Evolutionary conservation across 2,797 vertebrate genomes (phyloP), one percentile per base, ranked within the genome.

Genomic region (Leptodactylus fallax): DNA sequence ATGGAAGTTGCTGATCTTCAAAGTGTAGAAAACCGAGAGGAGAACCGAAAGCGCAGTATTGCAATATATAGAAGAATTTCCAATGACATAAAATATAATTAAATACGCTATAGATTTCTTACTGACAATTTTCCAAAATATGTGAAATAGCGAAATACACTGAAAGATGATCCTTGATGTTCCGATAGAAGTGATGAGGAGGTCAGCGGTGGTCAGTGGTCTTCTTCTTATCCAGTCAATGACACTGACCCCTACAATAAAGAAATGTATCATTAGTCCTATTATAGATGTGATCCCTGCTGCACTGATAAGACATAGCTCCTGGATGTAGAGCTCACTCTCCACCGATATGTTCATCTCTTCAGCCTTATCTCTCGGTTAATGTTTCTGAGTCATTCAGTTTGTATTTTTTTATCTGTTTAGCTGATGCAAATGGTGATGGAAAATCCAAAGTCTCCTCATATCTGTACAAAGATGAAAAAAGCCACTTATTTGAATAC

Each of bases 1-100:
- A 3, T 61, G 56, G 56, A 80, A 80, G 56, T 60, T 80, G 56
- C 78, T 58, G 17, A 80, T 61, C 78, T 61, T 80, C 25, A 80
- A 47, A n/a, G 56, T 36, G 56, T 45, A 80, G 56, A 80, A 36
- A 12, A 14, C 17, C 17, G 78, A 45, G 27, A 80, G 78, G 27
- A 61, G 47, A 60, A 45, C 27, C 10, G 56, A 80, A 19, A 80
- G 21, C 55, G 36, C 47, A 19, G 14, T 45, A 8, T 51, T 23
- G 56, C 25, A 61, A 19, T 61, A 5, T 19, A 9, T 9, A 21
- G 55, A 6, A 16, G 9, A 60, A 45, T 6, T 10, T 27, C 51
- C 51, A 27, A 55, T 9, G 25, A 56, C 7, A 25, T 3, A 10
- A 27, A 27, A 25, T 16, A 8, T 12, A 17, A 9, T 56, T 4